Evolutionary conservation across 2,113 vertebrate genomes (phyloP).

Genomic region (Grammomys dolichurus): DNA sequence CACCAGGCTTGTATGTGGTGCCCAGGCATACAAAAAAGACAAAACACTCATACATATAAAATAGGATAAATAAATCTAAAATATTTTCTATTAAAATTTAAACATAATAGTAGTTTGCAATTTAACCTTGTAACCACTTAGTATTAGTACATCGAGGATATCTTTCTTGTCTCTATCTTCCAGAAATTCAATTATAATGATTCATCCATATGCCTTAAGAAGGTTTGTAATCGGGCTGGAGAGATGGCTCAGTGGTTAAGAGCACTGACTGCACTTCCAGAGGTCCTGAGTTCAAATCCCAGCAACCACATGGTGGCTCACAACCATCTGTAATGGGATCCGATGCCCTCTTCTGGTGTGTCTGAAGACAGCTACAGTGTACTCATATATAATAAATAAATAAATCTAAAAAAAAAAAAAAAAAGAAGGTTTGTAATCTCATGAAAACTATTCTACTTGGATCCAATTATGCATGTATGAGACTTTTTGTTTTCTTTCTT

Average conservation of each 20-base stretch:
- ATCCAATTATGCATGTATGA: not conserved
- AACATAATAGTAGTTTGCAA: not conserved
- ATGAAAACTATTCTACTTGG: not conserved
- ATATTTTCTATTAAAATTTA: not conserved
- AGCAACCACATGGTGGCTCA: too few relatives aligned
- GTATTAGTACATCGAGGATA: not conserved
- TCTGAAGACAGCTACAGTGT: too few relatives aligned
- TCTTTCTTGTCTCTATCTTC: not conserved
- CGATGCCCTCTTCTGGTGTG: too few relatives aligned
- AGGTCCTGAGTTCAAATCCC: too few relatives aligned
- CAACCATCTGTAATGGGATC: too few relatives aligned
- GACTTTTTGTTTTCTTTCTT: not conserved
- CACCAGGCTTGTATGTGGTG: not conserved
- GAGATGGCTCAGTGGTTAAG: too few relatives aligned
- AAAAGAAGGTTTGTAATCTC: constrained; percentile 17
- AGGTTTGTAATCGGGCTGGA: constrained; percentile 6
- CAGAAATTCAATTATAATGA: not conserved
- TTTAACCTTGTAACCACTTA: not conserved
- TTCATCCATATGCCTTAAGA: not conserved
- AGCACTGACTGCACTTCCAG: too few relatives aligned
- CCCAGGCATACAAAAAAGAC: not conserved
- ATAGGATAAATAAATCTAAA: not conserved
- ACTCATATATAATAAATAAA: too few relatives aligned
- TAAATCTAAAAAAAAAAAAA: too few relatives aligned
- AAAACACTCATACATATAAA: not conserved